These are phyloP conservation scores for Hydra vulgaris DNA, from an alignment of 30 jellyfish, hydroid and myxozoan species.

Conservation along the genomic window DNA sequence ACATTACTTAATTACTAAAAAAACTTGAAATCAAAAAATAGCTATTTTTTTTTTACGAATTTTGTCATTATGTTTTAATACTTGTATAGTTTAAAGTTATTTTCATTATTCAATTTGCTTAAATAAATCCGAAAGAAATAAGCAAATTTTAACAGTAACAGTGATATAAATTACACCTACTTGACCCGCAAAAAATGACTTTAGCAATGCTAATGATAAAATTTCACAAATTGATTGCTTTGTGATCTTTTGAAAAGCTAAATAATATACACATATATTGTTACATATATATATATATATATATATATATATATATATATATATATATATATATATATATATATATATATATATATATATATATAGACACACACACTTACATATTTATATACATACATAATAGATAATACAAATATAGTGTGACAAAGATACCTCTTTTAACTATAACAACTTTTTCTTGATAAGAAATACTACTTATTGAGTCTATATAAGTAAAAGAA, in stretches of 20 bases:
- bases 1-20: not conserved
- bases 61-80: not conserved
- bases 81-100: not conserved
- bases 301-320: too few relatives aligned
- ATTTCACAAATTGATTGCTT: not conserved
- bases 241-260: not conserved
- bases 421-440: not conserved
- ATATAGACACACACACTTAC: too few relatives aligned
- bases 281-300: too few relatives aligned
- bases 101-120: not conserved
- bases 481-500: not conserved
- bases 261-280: not conserved
- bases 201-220: not conserved
- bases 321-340: too few relatives aligned
- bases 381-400: too few relatives aligned
- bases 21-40: too few relatives aligned
- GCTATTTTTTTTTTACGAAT: not conserved
- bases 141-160: not conserved
- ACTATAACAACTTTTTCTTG: not conserved
- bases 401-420: too few relatives aligned
- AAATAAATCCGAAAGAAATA: not conserved
- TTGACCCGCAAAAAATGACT: not conserved
- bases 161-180: not conserved
- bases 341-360: too few relatives aligned
- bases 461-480: not conserved